These are phyloP conservation scores for Cheilosia scutellata DNA, from an alignment of 2,888 invertebrate species.

Conservation along the genomic window DNA sequence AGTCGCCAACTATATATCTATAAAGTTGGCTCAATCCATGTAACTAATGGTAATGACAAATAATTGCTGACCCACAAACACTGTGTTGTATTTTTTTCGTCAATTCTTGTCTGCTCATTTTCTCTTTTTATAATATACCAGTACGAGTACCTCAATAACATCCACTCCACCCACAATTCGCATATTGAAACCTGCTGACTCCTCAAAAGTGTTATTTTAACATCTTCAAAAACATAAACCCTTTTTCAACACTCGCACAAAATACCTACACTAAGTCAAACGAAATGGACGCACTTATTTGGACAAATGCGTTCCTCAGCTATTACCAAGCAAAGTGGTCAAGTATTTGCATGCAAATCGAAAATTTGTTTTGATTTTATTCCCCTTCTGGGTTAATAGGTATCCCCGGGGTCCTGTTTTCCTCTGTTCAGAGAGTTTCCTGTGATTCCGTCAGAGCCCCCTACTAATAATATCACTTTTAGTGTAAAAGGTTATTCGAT, in stretches of 20 bases:
- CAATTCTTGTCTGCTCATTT: too few species aligned
- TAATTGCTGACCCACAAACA: too few species aligned
- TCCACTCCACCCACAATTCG: too few species aligned
- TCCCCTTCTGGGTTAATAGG: conserved; percentile 32
- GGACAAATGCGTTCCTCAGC: conserved; percentile 38
- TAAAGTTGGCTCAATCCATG: too few species aligned
- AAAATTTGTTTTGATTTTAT: conserved; percentile 54
- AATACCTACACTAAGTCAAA: background rate
- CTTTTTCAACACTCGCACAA: background rate
- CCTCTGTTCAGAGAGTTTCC: background rate
- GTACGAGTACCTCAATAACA: too few species aligned
- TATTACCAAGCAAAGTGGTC: conserved; percentile 50
- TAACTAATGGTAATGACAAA: too few species aligned
- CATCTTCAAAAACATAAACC: conserved; percentile 8
- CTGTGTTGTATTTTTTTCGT: too few species aligned
- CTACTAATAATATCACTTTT: background rate
- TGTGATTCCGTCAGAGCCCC: conserved; percentile 10
- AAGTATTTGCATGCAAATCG: conserved; percentile 71
- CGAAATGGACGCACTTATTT: conserved; percentile 29
- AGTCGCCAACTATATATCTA: too few species aligned
- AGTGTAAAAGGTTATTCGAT: conserved; percentile 48
- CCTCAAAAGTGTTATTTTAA: conserved; percentile 3
- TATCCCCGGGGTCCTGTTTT: conserved; percentile 16
- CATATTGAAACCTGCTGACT: conserved; percentile 1
- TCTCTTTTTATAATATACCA: too few species aligned